Base-by-base conservation (phyloP, 2,797 vertebrate species). In the Tiaroga cobitis region DNA sequence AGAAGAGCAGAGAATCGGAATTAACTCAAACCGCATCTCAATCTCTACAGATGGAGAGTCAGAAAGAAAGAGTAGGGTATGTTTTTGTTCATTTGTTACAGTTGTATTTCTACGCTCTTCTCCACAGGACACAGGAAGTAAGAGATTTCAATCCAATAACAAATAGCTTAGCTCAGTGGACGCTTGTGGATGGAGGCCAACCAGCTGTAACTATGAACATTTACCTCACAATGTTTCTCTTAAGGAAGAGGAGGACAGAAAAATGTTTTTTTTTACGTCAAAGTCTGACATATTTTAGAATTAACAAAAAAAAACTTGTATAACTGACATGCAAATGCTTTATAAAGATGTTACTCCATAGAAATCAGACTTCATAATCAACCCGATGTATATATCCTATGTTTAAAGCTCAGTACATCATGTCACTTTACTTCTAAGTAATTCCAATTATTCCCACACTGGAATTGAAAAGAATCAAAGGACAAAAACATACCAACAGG, bases 131-230 rank as follows among this genome's bases (percentile, higher is more conserved):
- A 76, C 79, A 81, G 78, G 82, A 76, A 77, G 73, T 32, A 67
- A 80, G 63, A 83, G 59, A 83, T 59, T 72, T 75, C 4, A 29
- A 81, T 69, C 65, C 39, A 84, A 87, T 87, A 84, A 87, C 76
- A 84, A 74, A 87, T 34, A 84, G 61, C 39, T 84, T 83, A 54
- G 43, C 54, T 67, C 39, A 32, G 26, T 80, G 49, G 37, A 37
- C 29, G 5, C 29, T 63, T 61, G 56, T 34, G 69, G 54, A 74
- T 11, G 24, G 26, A 82, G 37, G 56, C 19, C 69, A 82, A 63
- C 56, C 37, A 46, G 80, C 59, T 73, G 54, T 29, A 41, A 61
- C 69, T 59, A 59, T n/a, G 13, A 82, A 51, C 72, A 83, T 54
- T 34, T 26, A 51, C 10, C 63, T 24, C 11, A 80, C 26, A 65